Base-by-base conservation (phyloP, 2,888 invertebrate species). In the Clusia tigrina region DNA sequence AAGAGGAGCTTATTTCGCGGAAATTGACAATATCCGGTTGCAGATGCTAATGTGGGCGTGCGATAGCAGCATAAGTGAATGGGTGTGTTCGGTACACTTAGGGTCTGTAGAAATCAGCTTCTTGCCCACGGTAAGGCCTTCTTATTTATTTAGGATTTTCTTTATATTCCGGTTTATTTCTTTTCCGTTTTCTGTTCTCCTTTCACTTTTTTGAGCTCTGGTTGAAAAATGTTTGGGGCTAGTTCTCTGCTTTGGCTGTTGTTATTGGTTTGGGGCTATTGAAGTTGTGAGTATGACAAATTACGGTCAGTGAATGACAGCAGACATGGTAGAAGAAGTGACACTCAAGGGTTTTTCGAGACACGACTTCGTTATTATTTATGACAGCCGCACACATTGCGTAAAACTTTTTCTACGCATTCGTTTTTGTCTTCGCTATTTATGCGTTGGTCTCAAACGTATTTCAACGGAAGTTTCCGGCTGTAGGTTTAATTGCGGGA, bases 241-340 rank as follows among this genome's bases (percentile, higher is more conserved):
- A 15, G 9, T 6, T 6, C n/a, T 42, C 42, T 42, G 51, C 12
- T 58, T 20, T 26, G 46, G 25, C 48, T 58, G 48, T 32, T 55
- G 6, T 2, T 37, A 32, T n/a, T n/a, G n/a, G 12, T 32, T 22
- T 55, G 22, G 26, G 57, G 17, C 32, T 46, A 46, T 54, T 60
- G 24, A 24, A 54, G 42, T 26, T 60, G 18, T 60, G 60, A 60
- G 60, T 60, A 60, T 60, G 60, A 60, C 60, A 60, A 60, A 60
- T 60, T 60, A 54, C 60, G 60, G 60, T 60, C 54, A 26, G 46
- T 10, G 26, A 18, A 23, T 37, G 52, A 59, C 5, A 38, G 52
- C 37, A 37, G 24, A 37, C 12, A 53, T 24, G 24, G 25, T 17
- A 9, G 9, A 48, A 52, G 54, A 54, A 54, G 2, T 17, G 17